Base-by-base conservation (phyloP, 2,797 vertebrate species). In the Muscicapa striata region DNA sequence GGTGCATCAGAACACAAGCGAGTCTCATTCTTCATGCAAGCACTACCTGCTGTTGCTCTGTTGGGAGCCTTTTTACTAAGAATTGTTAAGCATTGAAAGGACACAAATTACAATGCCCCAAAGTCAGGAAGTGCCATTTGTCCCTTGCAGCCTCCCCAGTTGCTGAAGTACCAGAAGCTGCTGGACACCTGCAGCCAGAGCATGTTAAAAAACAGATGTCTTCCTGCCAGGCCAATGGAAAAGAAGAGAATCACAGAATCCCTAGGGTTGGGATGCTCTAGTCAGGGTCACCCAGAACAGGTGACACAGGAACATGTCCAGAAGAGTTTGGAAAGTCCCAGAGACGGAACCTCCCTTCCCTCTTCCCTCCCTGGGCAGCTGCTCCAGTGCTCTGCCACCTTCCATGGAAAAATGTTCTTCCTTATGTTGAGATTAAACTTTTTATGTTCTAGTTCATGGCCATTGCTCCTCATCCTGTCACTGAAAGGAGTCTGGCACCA, bases 41-140 rank as follows among this genome's bases (percentile, higher is more conserved):
- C 10, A 8, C 23, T 32, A 27, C n/a, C 61, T 16, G 8, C 6
- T 34, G 6, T 46, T 24, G 3, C 8, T 54, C n/a, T 36, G 10
- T 19, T 27, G 43, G n/a, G 30, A 68, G 51, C 23, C 9, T 67
- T 70, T 81, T 64, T 29, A 52, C 11, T 52, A 13, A 52, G 5
- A 67, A 43, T 30, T 45, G 38, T 15, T 63, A 49, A 62, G 15
- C 23, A 49, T 2, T 34, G 51, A 75, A 67, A 75, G 29, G 32
- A 49, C 4, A 8, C 8, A 32, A 45, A 72, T 27, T 38, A n/a
- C 23, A 66, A 34, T 0, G 0, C 38, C 27, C 26, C 2, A 3
- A 89, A 52, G 30, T 59, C 38, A 61, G 17, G 13, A 84, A 61
- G 46, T 7, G 19, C 26, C 6, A 1, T 46, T 88, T 75, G n/a